Conservation (phyloP, 1,140 invertebrate genomes). For the Nasonia giraulti region DNA sequence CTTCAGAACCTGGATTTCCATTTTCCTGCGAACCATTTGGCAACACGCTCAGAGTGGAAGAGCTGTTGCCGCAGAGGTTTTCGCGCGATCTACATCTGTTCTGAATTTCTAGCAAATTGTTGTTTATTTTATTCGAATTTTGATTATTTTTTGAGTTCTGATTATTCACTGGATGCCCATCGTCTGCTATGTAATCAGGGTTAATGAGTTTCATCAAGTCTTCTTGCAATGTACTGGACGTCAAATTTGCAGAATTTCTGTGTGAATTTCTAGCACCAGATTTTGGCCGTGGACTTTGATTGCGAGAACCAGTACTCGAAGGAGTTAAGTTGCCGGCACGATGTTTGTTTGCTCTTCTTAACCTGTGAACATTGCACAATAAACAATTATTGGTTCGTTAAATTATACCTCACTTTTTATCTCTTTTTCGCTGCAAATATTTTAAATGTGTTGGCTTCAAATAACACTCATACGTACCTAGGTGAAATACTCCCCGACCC, state of each 20-base stretch:
- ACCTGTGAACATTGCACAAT: constrained; percentile 52
- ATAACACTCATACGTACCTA: constrained; percentile 36
- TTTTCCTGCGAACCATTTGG: constrained; percentile 67
- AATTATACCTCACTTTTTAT: background rate
- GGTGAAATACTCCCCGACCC: constrained; percentile 76
- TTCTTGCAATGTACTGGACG: constrained; percentile 85
- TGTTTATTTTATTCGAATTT: constrained; percentile 66
- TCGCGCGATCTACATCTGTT: constrained; percentile 75
- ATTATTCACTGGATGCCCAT: constrained; percentile 64
- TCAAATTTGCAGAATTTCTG: constrained; percentile 79
- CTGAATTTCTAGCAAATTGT: constrained; percentile 71
- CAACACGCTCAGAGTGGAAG: constrained; percentile 67
- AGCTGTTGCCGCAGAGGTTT: constrained; percentile 73
- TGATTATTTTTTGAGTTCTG: constrained; percentile 65
- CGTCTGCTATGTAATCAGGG: constrained; percentile 82
- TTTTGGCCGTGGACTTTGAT: constrained; percentile 78
- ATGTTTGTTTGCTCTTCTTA: constrained; percentile 70
- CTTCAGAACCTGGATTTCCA: constrained; percentile 74
- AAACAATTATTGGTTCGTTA: background rate
- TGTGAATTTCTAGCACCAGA: constrained; percentile 72
- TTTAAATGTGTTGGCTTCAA: background rate
- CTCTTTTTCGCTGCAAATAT: background rate
- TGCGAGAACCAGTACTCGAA: constrained; percentile 75
- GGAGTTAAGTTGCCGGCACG: constrained; percentile 68
- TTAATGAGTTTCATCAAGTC: constrained; percentile 92